phyloP scores from a whole-genome alignment of 1,140 invertebrate genomes.

The Polyergus mexicanus region DNA sequence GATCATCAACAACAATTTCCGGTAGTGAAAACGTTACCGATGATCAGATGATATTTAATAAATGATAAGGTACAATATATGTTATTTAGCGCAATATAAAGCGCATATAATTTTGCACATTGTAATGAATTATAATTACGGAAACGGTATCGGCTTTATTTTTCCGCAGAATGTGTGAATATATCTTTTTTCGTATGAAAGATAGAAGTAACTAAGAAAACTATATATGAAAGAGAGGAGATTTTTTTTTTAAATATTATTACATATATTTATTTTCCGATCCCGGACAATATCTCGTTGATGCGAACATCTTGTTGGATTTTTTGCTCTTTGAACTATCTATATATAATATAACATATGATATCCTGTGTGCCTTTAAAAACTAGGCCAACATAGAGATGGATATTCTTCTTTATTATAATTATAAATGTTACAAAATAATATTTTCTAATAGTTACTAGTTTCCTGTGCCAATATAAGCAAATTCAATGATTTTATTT shows the following conservation, averaged over 20 bases:
- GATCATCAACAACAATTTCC: conserved; percentile 9
- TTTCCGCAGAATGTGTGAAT: neutral
- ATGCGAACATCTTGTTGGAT: neutral
- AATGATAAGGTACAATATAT: neutral
- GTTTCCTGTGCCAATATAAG: neutral
- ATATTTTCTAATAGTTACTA: neutral
- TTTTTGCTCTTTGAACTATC: neutral
- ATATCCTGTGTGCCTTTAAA: neutral
- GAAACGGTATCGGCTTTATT: neutral
- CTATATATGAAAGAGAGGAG: neutral
- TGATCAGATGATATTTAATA: conserved; percentile 30
- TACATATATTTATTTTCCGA: neutral
- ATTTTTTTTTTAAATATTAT: neutral
- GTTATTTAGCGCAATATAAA: conserved; percentile 3
- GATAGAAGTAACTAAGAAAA: neutral
- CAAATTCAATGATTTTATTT: conserved; percentile 13
- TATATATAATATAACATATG: neutral
- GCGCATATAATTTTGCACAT: neutral
- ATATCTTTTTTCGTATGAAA: neutral
- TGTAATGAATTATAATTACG: neutral
- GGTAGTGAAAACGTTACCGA: conserved; percentile 13
- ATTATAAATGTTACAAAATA: neutral
- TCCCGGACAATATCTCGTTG: neutral
- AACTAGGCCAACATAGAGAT: conserved; percentile 20
- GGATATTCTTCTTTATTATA: conserved; percentile 4